Evolutionary conservation across 2,797 vertebrate genomes (phyloP).

Genomic region (Helostoma temminkii): DNA sequence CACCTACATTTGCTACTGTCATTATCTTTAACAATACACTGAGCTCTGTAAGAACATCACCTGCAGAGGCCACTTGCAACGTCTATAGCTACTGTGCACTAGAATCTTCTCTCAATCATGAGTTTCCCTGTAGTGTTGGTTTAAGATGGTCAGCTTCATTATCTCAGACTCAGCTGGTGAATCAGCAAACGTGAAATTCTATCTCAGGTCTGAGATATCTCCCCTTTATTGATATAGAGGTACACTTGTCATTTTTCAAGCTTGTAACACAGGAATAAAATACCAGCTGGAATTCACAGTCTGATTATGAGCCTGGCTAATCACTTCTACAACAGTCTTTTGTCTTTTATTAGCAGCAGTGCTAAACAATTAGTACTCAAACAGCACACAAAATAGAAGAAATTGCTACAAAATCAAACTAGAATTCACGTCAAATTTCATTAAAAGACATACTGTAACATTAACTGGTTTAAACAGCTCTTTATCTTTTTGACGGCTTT

Average conservation of each 20-base stretch:
- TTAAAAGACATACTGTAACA: background rate
- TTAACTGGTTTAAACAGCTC: conserved; percentile 3
- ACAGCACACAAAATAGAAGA: conserved; percentile 7
- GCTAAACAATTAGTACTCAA: conserved; percentile 11
- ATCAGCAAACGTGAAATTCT: background rate
- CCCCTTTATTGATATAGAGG: conserved; percentile 12
- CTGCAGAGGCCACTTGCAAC: conserved; percentile 24
- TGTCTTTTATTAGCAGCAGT: conserved; percentile 32
- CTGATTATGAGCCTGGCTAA: conserved; percentile 40
- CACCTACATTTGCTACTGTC: conserved; percentile 28
- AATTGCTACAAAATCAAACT: conserved; percentile 3
- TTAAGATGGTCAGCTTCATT: conserved; percentile 17
- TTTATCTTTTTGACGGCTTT: no score
- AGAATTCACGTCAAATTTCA: background rate
- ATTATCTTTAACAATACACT: conserved; percentile 63
- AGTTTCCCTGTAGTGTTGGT: conserved; percentile 20
- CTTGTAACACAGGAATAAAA: conserved; percentile 1
- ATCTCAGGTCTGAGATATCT: conserved; percentile 18
- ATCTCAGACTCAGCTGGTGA: conserved; percentile 19
- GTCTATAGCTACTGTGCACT: conserved; percentile 10
- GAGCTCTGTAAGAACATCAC: conserved; percentile 16
- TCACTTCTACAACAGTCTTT: conserved; percentile 21
- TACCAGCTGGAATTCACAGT: conserved; percentile 35
- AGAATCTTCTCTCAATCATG: conserved; percentile 7
- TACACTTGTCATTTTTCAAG: background rate